Evolutionary conservation across 2,797 vertebrate species (phyloP).

Genomic region (Peromyscus aztecus): DNA sequence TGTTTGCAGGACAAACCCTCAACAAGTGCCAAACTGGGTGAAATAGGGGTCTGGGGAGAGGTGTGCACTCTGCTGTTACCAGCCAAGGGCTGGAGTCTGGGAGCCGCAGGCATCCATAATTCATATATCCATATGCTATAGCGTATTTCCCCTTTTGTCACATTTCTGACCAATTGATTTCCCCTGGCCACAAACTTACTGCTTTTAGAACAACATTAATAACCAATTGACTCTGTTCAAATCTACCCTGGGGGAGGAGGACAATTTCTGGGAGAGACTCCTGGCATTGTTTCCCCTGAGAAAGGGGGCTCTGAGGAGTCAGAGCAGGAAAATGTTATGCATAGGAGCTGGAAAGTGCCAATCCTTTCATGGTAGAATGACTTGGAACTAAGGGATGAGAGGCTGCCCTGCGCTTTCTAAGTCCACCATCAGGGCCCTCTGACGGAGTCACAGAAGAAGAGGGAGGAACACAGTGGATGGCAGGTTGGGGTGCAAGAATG

Average conservation of each 20-base stretch:
- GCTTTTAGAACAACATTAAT: constrained; percentile 79
- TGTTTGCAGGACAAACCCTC: background rate
- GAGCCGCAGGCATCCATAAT: constrained; percentile 52
- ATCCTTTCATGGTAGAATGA: background rate
- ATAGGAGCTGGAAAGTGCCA: background rate
- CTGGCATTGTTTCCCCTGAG: background rate
- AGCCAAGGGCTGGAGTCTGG: background rate
- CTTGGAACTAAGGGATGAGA: background rate
- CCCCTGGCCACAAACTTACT: constrained; percentile 70
- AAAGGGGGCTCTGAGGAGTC: background rate
- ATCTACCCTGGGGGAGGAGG: constrained; percentile 29
- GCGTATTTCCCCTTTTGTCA: constrained; percentile 85
- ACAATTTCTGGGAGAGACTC: background rate
- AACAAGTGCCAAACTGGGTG: background rate
- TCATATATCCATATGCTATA: constrained; percentile 43
- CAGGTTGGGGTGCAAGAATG: background rate
- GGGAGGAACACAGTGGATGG: fast-evolving
- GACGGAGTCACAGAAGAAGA: background rate
- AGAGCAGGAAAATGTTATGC: background rate
- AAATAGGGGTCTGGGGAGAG: background rate
- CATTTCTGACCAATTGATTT: constrained; percentile 80
- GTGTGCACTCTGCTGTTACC: background rate
- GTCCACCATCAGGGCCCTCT: background rate
- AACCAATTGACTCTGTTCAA: constrained; percentile 72
- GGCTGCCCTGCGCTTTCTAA: background rate